These are phyloP conservation scores for Agrochola lychnidis DNA, from an alignment of 2,888 invertebrate genomes.

Conservation along the genomic window DNA sequence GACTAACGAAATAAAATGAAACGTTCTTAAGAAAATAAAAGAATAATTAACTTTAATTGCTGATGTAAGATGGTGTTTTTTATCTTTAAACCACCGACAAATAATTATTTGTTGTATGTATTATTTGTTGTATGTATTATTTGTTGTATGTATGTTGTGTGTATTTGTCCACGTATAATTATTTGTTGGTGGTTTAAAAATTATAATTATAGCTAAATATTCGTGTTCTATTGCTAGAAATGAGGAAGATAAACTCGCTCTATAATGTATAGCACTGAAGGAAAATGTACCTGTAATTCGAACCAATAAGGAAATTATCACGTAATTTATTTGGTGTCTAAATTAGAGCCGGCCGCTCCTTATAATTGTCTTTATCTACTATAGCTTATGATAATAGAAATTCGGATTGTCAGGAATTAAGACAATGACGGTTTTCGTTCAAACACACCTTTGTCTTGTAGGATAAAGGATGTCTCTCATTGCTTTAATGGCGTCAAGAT, in stretches of 20 bases:
- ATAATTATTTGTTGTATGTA: no score
- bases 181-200: no score
- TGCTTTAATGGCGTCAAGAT: conserved; percentile 56
- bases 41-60: not conserved
- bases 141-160: no score
- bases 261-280: conserved; percentile 1
- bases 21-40: conserved; percentile 21
- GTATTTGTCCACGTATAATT: no score
- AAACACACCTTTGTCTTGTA: conserved; percentile 63
- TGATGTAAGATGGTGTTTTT: conserved; percentile 11
- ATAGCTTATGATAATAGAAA: conserved; percentile 53
- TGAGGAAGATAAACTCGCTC: not conserved
- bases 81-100: not conserved
- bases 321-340: conserved; percentile 32
- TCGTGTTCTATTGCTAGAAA: conserved; percentile 5
- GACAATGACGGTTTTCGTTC: conserved; percentile 60
- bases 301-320: conserved; percentile 20
- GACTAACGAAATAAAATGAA: conserved; percentile 34
- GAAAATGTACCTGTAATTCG: conserved; percentile 1
- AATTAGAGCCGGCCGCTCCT: conserved; percentile 25
- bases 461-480: conserved; percentile 64
- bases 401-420: conserved; percentile 53
- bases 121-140: no score
- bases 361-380: conserved; percentile 36
- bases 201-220: conserved; percentile 11